Evolutionary conservation across 2,888 invertebrate genomes (phyloP).

Genomic region (Archips crataeganus): DNA sequence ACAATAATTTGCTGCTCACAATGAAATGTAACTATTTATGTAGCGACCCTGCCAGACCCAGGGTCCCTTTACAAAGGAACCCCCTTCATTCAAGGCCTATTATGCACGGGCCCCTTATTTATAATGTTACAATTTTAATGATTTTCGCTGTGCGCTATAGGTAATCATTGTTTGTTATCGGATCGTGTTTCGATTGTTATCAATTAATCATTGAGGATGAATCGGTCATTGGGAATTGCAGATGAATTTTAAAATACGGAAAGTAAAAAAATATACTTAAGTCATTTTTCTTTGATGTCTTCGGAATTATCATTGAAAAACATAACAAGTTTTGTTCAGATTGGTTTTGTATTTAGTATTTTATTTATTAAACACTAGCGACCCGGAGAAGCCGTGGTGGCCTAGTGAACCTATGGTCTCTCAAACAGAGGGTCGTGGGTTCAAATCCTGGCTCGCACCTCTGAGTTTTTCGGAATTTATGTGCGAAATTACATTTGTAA

Average conservation of each 20-base stretch:
- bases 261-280: too few species aligned
- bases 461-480: too few species aligned
- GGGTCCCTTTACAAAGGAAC: constrained; percentile 61
- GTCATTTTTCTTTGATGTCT: too few species aligned
- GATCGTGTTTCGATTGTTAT: constrained; percentile 41
- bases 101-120: constrained; percentile 76
- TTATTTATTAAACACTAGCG: too few species aligned
- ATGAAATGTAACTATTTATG: constrained; percentile 76
- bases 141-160: constrained; percentile 55
- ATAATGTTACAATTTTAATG: constrained; percentile 82
- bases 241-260: background rate
- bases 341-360: too few species aligned
- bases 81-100: constrained; percentile 77
- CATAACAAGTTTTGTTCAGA: too few species aligned
- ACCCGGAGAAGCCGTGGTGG: too few species aligned
- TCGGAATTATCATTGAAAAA: too few species aligned
- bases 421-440: too few species aligned
- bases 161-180: constrained; percentile 46
- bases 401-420: too few species aligned
- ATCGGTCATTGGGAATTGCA: background rate
- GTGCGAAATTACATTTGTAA: too few species aligned
- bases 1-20: constrained; percentile 75
- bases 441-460: too few species aligned
- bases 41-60: constrained; percentile 52
- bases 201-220: constrained; percentile 37